A percentile compares a stretch with the other conserved stretches of the same genome.
These are phyloP conservation scores for Trissolcus basalis DNA, from an alignment of 1,140 invertebrate species.

Conservation along the genomic window DNA sequence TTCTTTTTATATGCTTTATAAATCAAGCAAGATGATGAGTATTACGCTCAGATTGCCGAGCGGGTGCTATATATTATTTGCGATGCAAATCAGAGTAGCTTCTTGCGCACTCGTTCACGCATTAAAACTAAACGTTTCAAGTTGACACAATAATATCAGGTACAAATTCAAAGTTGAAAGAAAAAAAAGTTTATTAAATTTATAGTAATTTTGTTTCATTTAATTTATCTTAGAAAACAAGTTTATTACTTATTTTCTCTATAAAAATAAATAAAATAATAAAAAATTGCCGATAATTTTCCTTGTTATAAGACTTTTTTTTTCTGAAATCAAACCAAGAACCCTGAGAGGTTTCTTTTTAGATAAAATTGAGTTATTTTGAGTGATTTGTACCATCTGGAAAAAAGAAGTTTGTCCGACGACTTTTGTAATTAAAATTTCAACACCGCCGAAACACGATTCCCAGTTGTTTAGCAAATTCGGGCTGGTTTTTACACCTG, in stretches of 20 bases:
- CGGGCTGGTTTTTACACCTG: slow-evolving; percentile 3
- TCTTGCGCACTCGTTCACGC: background rate
- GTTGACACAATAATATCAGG: slow-evolving; percentile 5
- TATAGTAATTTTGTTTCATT: too few species aligned
- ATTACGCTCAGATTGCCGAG: slow-evolving; percentile 21
- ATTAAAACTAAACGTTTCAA: too few species aligned
- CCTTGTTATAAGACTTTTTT: too few species aligned
- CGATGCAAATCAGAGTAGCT: slow-evolving; percentile 10
- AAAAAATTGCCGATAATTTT: too few species aligned
- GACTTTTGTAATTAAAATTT: slow-evolving; percentile 22
- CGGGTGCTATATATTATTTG: slow-evolving; percentile 17
- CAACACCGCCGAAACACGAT: slow-evolving; percentile 11
- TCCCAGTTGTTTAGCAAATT: slow-evolving; percentile 30
- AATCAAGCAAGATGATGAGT: slow-evolving; percentile 15
- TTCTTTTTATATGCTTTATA: slow-evolving; percentile 21
- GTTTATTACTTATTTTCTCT: too few species aligned
- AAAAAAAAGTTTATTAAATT: too few species aligned
- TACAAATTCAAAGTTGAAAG: too few species aligned
- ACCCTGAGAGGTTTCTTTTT: too few species aligned
- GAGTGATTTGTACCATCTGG: background rate
- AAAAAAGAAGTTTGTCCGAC: too few species aligned
- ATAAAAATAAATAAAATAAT: too few species aligned
- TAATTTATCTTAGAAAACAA: too few species aligned
- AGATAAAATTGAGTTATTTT: background rate
- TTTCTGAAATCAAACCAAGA: too few species aligned